phyloP scores from a whole-genome alignment of 2,888 invertebrate species.

The Boloria euphrosyne region DNA sequence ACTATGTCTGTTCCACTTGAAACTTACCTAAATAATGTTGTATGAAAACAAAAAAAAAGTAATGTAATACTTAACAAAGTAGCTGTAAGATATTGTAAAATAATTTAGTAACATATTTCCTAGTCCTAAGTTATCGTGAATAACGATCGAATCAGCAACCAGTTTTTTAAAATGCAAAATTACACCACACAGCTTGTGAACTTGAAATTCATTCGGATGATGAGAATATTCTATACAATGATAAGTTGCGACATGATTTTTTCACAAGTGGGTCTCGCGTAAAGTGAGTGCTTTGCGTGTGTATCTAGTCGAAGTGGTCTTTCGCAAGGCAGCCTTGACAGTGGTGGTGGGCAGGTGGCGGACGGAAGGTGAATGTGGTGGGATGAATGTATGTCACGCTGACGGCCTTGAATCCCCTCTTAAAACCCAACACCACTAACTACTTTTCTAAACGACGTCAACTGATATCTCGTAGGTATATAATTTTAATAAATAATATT shows the following conservation, averaged over 20 bases:
- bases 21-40: background rate
- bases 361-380: conserved; percentile 78
- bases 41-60: background rate
- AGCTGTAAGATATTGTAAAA: background rate
- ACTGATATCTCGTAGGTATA: conserved; percentile 26
- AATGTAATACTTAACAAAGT: background rate
- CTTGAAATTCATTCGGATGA: conserved; percentile 39
- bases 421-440: conserved; percentile 51
- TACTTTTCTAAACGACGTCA: conserved; percentile 49
- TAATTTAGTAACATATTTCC: background rate
- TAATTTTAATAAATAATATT: conserved; percentile 21
- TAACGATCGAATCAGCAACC: background rate
- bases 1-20: conserved; percentile 31
- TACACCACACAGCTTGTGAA: conserved; percentile 33
- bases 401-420: conserved; percentile 76
- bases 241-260: conserved; percentile 46
- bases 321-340: conserved; percentile 79
- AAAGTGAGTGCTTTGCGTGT: conserved; percentile 48
- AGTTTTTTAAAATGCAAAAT: conserved; percentile 7
- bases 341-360: conserved; percentile 67
- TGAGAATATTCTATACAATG: conserved; percentile 28
- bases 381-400: conserved; percentile 75
- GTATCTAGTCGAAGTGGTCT: conserved; percentile 43
- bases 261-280: conserved; percentile 59
- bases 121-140: background rate